These are phyloP conservation scores for Acanthornis magna DNA, from an alignment of 2,797 vertebrate species.

Conservation along the genomic window DNA sequence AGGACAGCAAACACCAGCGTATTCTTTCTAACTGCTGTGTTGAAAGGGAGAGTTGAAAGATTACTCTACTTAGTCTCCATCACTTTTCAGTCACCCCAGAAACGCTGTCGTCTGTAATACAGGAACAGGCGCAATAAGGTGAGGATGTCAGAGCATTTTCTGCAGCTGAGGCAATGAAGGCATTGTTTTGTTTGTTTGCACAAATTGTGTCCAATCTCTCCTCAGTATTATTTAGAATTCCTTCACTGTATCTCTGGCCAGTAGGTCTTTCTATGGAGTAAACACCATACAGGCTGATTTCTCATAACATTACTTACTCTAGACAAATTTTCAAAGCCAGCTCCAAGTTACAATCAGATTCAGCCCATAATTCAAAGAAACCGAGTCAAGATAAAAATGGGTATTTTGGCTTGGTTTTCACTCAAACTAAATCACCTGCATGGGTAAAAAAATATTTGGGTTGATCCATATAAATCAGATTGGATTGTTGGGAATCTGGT, in stretches of 20 bases:
- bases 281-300: background rate
- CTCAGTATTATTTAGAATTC: background rate
- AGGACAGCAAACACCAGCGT: background rate
- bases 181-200: background rate
- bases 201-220: background rate
- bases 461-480: background rate
- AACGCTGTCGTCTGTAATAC: background rate
- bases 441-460: background rate
- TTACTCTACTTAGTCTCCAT: background rate
- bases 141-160: background rate
- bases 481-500: background rate
- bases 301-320: background rate
- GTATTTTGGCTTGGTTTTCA: background rate
- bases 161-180: background rate
- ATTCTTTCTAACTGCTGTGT: background rate
- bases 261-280: background rate
- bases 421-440: background rate
- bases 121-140: background rate
- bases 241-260: background rate
- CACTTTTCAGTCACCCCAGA: background rate
- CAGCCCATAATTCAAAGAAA: background rate
- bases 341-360: background rate
- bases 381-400: background rate
- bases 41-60: background rate
- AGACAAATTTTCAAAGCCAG: background rate